Percentiles rank a stretch among this genome's conserved stretches.
These are phyloP conservation scores for Solenopsis invicta DNA, from an alignment of 1,140 invertebrate species.

Conservation along the genomic window DNA sequence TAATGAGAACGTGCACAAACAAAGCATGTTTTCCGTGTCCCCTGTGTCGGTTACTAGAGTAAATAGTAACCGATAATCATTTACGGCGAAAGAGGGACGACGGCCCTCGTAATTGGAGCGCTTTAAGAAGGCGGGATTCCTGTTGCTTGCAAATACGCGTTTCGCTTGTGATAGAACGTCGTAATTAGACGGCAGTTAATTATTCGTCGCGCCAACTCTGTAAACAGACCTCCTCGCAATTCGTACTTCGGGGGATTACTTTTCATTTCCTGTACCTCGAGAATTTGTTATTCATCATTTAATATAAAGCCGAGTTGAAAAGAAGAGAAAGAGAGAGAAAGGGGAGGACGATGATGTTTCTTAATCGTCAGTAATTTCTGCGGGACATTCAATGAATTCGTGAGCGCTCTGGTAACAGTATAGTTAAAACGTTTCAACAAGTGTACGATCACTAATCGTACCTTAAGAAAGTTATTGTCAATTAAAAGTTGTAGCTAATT, in stretches of 20 bases:
- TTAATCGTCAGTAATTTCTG: not conserved
- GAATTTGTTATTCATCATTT: constrained; percentile 30
- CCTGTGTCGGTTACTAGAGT: not conserved
- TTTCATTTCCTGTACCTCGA: constrained; percentile 12
- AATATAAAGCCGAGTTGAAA: constrained; percentile 5
- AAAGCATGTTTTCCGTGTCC: not conserved
- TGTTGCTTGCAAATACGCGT: not conserved
- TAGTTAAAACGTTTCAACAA: not conserved
- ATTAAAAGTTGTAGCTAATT: not conserved
- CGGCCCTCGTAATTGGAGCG: not conserved
- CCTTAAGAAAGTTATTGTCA: not conserved
- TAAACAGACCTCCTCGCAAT: constrained; percentile 2
- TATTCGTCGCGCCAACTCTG: constrained; percentile 41
- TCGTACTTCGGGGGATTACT: constrained; percentile 18
- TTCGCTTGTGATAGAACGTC: not conserved
- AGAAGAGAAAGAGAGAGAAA: not conserved
- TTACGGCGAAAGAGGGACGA: not conserved
- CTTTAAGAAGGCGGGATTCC: constrained; percentile 37
- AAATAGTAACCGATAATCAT: not conserved
- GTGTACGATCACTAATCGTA: not conserved
- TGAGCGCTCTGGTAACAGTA: not conserved
- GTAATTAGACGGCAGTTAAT: constrained; percentile 51
- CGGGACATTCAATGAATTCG: not conserved
- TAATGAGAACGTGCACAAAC: not conserved
- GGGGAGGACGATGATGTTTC: not conserved